Evolutionary conservation across 2,888 invertebrate species (phyloP).

Genomic region (Drosophila monieri): DNA sequence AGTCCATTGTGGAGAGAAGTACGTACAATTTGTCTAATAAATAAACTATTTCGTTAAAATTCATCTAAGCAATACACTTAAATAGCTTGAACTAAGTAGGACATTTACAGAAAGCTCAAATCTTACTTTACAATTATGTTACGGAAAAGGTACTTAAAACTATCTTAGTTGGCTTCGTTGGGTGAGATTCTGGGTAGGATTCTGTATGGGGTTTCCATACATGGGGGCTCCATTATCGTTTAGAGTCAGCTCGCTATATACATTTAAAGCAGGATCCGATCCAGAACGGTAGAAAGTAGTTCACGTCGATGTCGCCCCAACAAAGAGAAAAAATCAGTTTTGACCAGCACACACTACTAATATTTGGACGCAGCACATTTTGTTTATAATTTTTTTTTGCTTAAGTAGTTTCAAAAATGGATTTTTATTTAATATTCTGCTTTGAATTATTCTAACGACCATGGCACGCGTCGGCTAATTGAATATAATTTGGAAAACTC

Average conservation of each 20-base stretch:
- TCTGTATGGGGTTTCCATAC: slow-evolving; percentile 67
- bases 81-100: slow-evolving; percentile 14
- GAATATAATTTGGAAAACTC: slow-evolving; percentile 22
- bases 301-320: slow-evolving; percentile 33
- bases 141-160: slow-evolving; percentile 9
- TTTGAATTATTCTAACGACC: slow-evolving; percentile 25
- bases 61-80: slow-evolving; percentile 27
- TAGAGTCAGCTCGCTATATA: slow-evolving; percentile 78
- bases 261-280: slow-evolving; percentile 29
- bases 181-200: slow-evolving; percentile 43
- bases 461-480: slow-evolving; percentile 33
- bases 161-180: slow-evolving; percentile 42
- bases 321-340: slow-evolving; percentile 56
- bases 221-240: slow-evolving; percentile 75
- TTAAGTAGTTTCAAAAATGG: slow-evolving; percentile 59
- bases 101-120: slow-evolving; percentile 22
- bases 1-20: slow-evolving; percentile 17
- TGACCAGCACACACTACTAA: slow-evolving; percentile 43
- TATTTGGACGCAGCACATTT: slow-evolving; percentile 52
- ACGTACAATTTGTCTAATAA: slow-evolving; percentile 39
- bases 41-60: slow-evolving; percentile 22
- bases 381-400: slow-evolving; percentile 14
- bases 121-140: slow-evolving; percentile 12
- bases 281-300: slow-evolving; percentile 32
- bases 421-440: slow-evolving; percentile 25